A percentile compares a stretch with the other conserved stretches of the same genome.
These are phyloP conservation scores for Hybognathus amarus DNA, from an alignment of 2,797 vertebrate genomes.

Conservation along the genomic window DNA sequence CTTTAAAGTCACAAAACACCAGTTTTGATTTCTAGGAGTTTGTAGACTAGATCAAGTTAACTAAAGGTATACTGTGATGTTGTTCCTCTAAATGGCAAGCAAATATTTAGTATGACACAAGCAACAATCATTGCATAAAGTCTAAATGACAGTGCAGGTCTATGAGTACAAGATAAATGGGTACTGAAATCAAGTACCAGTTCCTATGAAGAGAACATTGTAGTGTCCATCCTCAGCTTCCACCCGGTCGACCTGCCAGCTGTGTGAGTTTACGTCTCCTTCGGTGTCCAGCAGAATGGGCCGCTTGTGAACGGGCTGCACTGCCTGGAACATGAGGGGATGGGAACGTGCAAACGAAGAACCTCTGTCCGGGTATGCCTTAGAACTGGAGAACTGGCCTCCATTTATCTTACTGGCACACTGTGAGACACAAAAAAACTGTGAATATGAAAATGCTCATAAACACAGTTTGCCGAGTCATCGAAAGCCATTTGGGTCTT, in stretches of 20 bases:
- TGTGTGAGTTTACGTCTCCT: conserved; percentile 89
- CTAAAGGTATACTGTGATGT: not conserved
- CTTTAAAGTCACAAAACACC: not conserved
- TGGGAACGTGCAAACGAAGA: conserved; percentile 89
- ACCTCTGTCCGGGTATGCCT: conserved; percentile 95
- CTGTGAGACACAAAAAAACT: conserved; percentile 68
- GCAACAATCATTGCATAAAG: not conserved
- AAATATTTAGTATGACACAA: not conserved
- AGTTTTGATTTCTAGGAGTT: not conserved
- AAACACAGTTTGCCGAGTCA: not conserved
- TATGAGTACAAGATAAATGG: not conserved
- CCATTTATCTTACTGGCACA: conserved; percentile 96
- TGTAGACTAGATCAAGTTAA: not conserved
- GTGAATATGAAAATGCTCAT: not conserved
- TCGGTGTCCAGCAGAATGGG: conserved; percentile 92
- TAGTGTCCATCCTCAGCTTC: conserved; percentile 97
- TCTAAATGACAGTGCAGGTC: not conserved
- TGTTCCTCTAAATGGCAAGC: not conserved
- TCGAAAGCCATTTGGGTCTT: not conserved
- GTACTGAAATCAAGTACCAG: conserved; percentile 75
- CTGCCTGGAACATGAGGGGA: conserved; percentile 90
- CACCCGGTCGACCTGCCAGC: conserved; percentile 92
- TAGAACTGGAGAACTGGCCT: conserved; percentile 87
- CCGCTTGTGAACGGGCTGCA: conserved; percentile 86
- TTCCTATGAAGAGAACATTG: conserved; percentile 95